Evolutionary conservation across 2,888 invertebrate species (phyloP).

Genomic region (Physocephala rufipes): DNA sequence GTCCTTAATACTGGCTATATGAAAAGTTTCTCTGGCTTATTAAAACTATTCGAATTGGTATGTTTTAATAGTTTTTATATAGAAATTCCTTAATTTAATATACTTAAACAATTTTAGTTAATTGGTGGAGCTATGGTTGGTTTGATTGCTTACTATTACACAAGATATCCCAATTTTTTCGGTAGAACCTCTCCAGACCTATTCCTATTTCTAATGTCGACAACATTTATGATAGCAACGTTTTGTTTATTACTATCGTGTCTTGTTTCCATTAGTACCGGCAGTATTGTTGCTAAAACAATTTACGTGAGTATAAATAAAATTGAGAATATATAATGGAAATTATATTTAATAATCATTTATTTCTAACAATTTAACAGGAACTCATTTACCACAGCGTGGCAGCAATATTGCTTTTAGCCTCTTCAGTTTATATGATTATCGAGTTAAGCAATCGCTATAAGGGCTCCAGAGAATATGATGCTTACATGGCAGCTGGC

Average conservation of each 20-base stretch:
- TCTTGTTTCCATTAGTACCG: slow-evolving; percentile 80
- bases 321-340: background rate
- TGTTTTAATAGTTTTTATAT: slow-evolving; percentile 44
- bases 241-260: slow-evolving; percentile 79
- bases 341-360: background rate
- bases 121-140: slow-evolving; percentile 81
- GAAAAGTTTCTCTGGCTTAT: slow-evolving; percentile 78
- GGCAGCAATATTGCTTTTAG: slow-evolving; percentile 77
- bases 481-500: slow-evolving; percentile 76
- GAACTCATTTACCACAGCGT: slow-evolving; percentile 84
- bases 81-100: no score
- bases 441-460: slow-evolving; percentile 71
- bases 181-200: slow-evolving; percentile 67
- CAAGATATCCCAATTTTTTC: slow-evolving; percentile 50
- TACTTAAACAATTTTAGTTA: slow-evolving; percentile 68
- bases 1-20: slow-evolving; percentile 84
- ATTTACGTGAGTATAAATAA: slow-evolving; percentile 60
- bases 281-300: slow-evolving; percentile 83
- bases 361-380: slow-evolving; percentile 65
- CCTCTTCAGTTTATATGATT: slow-evolving; percentile 75
- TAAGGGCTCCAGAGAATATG: slow-evolving; percentile 67
- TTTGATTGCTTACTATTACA: slow-evolving; percentile 72
- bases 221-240: slow-evolving; percentile 82
- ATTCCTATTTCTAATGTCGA: slow-evolving; percentile 79
- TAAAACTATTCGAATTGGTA: slow-evolving; percentile 86